Percentiles rank a stretch among this genome's conserved stretches.
These are phyloP conservation scores for Orgyia antiqua DNA, from an alignment of 2,888 invertebrate species.

Conservation along the genomic window DNA sequence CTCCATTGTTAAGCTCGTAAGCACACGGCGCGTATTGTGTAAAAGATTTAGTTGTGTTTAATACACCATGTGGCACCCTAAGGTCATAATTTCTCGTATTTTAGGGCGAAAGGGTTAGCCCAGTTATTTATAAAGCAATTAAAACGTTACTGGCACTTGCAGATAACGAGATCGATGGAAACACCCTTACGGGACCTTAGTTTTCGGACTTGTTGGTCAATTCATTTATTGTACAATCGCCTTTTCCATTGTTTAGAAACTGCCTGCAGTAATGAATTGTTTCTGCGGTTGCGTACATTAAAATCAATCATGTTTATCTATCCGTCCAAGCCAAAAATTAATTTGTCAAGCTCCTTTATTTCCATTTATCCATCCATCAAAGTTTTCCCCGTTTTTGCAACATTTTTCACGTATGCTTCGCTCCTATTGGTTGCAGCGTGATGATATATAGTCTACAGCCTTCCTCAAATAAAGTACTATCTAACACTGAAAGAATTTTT, in stretches of 20 bases:
- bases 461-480: too few relatives aligned
- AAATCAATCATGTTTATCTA: too few relatives aligned
- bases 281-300: too few relatives aligned
- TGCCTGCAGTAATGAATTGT: too few relatives aligned
- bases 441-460: too few relatives aligned
- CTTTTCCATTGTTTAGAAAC: slow-evolving; percentile 11
- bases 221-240: slow-evolving; percentile 26
- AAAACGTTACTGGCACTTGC: slow-evolving; percentile 57
- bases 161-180: slow-evolving; percentile 54
- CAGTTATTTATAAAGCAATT: slow-evolving; percentile 76
- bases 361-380: too few relatives aligned
- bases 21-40: slow-evolving; percentile 22
- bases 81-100: slow-evolving; percentile 59
- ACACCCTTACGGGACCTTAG: slow-evolving; percentile 31
- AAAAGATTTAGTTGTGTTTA: slow-evolving; percentile 26
- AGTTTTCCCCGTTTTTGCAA: too few relatives aligned
- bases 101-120: slow-evolving; percentile 50
- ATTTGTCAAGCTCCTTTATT: too few relatives aligned
- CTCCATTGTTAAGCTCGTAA: slow-evolving; percentile 22
- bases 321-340: too few relatives aligned
- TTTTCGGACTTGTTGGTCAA: slow-evolving; percentile 16
- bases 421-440: too few relatives aligned
- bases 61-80: slow-evolving; percentile 43
- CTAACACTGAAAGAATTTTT: too few relatives aligned
- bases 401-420: too few relatives aligned